These are phyloP conservation scores for Scomber scombrus DNA, from an alignment of 2,113 vertebrate genomes.

Conservation along the genomic window DNA sequence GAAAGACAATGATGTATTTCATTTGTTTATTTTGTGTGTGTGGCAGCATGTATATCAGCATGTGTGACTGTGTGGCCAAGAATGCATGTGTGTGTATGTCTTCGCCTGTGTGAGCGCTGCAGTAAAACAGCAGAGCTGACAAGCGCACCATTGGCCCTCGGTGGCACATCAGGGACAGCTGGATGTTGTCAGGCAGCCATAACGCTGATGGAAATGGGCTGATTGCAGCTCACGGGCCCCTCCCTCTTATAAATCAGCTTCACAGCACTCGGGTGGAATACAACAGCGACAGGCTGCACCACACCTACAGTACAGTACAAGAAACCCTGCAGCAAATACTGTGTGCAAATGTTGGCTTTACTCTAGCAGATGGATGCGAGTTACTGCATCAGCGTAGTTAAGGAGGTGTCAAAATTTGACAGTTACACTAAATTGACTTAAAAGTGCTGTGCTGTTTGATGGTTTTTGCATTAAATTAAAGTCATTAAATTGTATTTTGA, in stretches of 20 bases:
- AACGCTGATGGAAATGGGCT: constrained; percentile 80
- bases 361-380: too few relatives aligned
- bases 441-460: not conserved
- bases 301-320: constrained; percentile 47
- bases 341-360: not conserved
- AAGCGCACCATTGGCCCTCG: constrained; percentile 60
- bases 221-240: constrained; percentile 74
- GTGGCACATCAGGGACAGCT: constrained; percentile 78
- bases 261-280: constrained; percentile 65
- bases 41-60: constrained; percentile 9
- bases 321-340: constrained; percentile 60
- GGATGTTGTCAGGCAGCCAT: constrained; percentile 79
- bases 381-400: not conserved
- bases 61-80: constrained; percentile 43
- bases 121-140: constrained; percentile 63
- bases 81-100: constrained; percentile 34
- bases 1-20: constrained; percentile 12
- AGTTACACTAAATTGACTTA: not conserved
- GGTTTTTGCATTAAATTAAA: not conserved
- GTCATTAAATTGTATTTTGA: not conserved
- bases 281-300: constrained; percentile 45
- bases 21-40: constrained; percentile 26
- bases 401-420: not conserved
- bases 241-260: constrained; percentile 76
- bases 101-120: constrained; percentile 50